Evolutionary conservation across 2,888 invertebrate genomes (phyloP), one percentile per base, ranked within the genome.

Genomic region (Spodoptera exigua): DNA sequence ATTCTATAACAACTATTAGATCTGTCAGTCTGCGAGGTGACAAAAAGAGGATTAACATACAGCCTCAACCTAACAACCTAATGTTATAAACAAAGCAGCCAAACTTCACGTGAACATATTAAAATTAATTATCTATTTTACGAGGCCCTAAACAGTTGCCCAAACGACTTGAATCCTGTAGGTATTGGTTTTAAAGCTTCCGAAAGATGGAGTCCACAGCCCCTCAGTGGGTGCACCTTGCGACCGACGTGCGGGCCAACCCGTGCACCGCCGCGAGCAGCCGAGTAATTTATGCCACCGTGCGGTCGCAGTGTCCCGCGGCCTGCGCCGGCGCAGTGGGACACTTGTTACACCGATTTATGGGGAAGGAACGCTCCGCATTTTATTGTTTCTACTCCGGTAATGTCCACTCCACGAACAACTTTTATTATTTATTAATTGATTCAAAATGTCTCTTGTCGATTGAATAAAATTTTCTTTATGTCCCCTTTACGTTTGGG

Each of bases 381-480:
- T 79, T 74, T 80, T 85, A 83, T 83, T 83, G 80, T 77, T 78
- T 81, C 74, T 77, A 77, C 61, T 64, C 76, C 65, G 65, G 69
- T 79, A 79, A 80, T 80, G 82, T 68, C 76, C 77, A 54, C 71
- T 70, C 65, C 55, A 68, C 54, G 59, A 55, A 70, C 54, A 76
- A 79, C 79, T 82, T 88, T 88, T 88, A 89, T 88, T 87, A 88
- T 88, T 88, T 88, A 88, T 88, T 88, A 89, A 89, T 88, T 87
- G 87, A 86, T 85, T 82, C 74, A 72, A 79, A 82, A 81, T 73
- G 72, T 74, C 73, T 71, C 69, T 70, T 74, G 79, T 80, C 77
- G 76, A 79, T 81, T 77, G 75, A 79, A 83, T 79, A 77, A 77
- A 71, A 79, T 79, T 72, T 78, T 73, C 41, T 75, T 77, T 78